Percentiles rank a stretch among this genome's conserved stretches.
Evolutionary conservation across 2,113 vertebrate species (phyloP).

Genomic region (Athene cunicularia): DNA sequence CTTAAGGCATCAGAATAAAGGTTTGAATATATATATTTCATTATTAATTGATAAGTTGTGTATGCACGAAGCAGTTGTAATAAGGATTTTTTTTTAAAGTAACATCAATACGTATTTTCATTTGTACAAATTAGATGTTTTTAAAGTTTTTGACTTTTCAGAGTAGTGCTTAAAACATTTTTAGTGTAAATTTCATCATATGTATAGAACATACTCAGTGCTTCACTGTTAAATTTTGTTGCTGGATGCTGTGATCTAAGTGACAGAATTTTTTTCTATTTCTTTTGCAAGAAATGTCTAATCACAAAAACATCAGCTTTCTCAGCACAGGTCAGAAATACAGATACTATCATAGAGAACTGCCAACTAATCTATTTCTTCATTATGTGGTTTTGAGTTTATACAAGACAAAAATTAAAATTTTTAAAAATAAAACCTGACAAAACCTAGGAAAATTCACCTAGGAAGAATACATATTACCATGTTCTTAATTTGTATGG

Average conservation of each 20-base stretch:
- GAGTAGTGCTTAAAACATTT: neutral
- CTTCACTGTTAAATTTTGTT: neutral
- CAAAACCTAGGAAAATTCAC: neutral
- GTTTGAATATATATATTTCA: neutral
- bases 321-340: neutral
- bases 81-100: neutral
- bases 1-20: neutral
- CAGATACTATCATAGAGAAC: neutral
- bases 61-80: neutral
- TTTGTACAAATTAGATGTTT: neutral
- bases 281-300: neutral
- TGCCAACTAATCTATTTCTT: neutral
- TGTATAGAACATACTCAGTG: neutral
- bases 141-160: neutral
- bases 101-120: neutral
- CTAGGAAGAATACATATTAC: neutral
- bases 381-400: neutral
- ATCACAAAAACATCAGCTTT: neutral
- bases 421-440: neutral
- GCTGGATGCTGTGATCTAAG: neutral
- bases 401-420: neutral
- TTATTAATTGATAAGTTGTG: neutral
- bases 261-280: neutral
- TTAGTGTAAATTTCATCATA: neutral
- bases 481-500: neutral